phyloP scores from a whole-genome alignment of 2,797 vertebrate genomes.

The Acanthis flammea region DNA sequence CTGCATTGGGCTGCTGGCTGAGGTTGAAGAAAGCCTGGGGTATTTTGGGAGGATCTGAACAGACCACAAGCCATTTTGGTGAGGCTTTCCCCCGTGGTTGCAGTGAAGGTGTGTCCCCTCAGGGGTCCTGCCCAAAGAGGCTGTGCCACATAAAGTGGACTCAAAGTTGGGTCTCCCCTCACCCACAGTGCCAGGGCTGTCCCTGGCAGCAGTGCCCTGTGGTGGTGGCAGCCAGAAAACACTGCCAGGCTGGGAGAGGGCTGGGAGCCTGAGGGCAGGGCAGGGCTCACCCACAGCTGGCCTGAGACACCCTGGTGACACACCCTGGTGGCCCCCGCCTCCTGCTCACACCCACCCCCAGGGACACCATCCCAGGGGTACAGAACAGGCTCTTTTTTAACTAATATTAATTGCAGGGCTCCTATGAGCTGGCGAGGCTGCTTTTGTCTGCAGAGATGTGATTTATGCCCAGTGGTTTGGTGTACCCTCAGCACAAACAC shows the following conservation, averaged over 20 bases:
- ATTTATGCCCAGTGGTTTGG: neutral
- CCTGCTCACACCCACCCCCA: neutral
- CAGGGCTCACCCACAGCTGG: neutral
- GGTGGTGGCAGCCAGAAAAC: neutral
- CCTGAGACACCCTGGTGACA: neutral
- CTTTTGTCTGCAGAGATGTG: neutral
- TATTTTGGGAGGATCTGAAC: neutral
- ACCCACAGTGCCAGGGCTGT: neutral
- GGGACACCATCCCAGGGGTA: rapidly evolving
- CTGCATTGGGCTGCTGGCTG: neutral
- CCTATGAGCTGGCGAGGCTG: neutral
- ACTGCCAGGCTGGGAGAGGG: neutral
- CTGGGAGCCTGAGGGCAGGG: neutral
- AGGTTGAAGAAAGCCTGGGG: neutral
- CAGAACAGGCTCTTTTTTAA: neutral
- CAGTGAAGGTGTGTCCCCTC: rapidly evolving
- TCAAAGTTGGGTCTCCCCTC: neutral
- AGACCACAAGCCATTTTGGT: neutral
- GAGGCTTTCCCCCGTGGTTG: rapidly evolving
- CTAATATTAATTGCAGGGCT: neutral
- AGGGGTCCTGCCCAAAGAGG: rapidly evolving
- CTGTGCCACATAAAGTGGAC: rapidly evolving
- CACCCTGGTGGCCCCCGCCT: rapidly evolving
- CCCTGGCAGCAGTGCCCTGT: rapidly evolving
- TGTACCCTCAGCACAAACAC: neutral